Percentiles rank a stretch among this genome's conserved stretches.
phyloP scores from a whole-genome alignment of 2,888 invertebrate genomes.

The Maniola hyperantus region DNA sequence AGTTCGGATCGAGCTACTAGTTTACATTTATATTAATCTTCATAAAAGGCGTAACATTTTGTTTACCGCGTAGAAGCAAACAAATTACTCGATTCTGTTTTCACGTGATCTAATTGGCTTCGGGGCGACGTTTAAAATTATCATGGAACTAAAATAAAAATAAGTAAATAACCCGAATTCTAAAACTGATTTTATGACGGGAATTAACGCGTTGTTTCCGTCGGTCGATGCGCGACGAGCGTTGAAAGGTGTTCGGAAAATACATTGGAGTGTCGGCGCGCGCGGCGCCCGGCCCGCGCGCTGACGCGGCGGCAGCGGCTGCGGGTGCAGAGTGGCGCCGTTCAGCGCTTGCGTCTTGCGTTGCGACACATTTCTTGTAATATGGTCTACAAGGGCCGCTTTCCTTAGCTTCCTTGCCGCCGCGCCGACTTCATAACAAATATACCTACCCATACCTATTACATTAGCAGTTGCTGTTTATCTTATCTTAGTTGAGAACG shows the following conservation, averaged over 20 bases:
- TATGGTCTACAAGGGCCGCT: constrained; percentile 31
- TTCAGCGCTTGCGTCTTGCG: constrained; percentile 60
- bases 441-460: background rate
- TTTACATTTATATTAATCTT: background rate
- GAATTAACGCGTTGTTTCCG: constrained; percentile 83
- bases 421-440: background rate
- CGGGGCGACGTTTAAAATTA: constrained; percentile 77
- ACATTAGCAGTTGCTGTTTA: background rate
- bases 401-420: constrained; percentile 26
- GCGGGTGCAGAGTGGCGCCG: constrained; percentile 46
- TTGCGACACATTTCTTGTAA: constrained; percentile 60
- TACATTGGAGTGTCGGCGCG: constrained; percentile 62
- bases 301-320: background rate
- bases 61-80: constrained; percentile 38
- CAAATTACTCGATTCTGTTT: constrained; percentile 54
- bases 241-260: constrained; percentile 81
- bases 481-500: background rate
- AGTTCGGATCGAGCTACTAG: too few relatives aligned
- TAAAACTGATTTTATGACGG: constrained; percentile 83
- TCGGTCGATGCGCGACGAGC: constrained; percentile 79
- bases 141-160: constrained; percentile 80
- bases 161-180: constrained; percentile 82
- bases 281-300: constrained; percentile 44
- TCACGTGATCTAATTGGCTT: constrained; percentile 78
- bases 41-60: constrained; percentile 29